These are phyloP conservation scores for Oryzias dopingdopingensis DNA, from an alignment of 2,797 vertebrate species.

Conservation along the genomic window DNA sequence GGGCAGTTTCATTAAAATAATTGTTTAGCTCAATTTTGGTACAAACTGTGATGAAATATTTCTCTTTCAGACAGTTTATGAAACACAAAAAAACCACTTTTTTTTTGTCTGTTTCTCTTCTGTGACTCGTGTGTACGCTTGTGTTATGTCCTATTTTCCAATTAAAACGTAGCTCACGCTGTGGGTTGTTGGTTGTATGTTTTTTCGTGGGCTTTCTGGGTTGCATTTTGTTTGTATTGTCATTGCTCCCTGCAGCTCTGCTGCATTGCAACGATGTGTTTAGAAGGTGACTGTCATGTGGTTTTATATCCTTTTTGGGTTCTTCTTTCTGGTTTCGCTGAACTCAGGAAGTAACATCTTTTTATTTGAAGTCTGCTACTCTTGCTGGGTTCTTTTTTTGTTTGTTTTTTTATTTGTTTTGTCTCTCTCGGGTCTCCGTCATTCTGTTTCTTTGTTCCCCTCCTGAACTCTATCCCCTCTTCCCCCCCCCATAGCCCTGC, in stretches of 20 bases:
- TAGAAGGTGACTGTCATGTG: constrained; percentile 50
- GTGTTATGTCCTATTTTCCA: constrained; percentile 51
- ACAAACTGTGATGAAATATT: constrained; percentile 27
- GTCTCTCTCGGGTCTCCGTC: constrained; percentile 28
- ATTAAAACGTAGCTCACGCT: constrained; percentile 69
- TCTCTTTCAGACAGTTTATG: constrained; percentile 18
- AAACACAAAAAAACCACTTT: constrained; percentile 17
- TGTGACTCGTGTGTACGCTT: constrained; percentile 60
- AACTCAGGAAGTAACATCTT: constrained; percentile 47
- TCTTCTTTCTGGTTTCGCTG: constrained; percentile 45
- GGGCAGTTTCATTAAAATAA: constrained; percentile 49
- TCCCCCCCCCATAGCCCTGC: constrained; percentile 84
- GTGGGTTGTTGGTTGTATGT: constrained; percentile 70
- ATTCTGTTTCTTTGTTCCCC: constrained; percentile 60
- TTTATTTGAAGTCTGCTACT: constrained; percentile 28
- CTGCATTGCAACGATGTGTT: constrained; percentile 32
- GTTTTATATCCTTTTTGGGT: constrained; percentile 44
- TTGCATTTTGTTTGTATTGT: constrained; percentile 51
- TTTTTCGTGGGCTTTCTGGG: constrained; percentile 66
- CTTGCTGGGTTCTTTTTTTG: constrained; percentile 23
- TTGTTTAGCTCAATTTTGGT: constrained; percentile 37
- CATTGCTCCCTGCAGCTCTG: constrained; percentile 38
- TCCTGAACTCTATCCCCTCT: constrained; percentile 80
- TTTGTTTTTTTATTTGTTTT: background rate
- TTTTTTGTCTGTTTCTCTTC: constrained; percentile 43